Base-by-base conservation (phyloP, 2,797 vertebrate species). In the Leptatherina wallacei region DNA sequence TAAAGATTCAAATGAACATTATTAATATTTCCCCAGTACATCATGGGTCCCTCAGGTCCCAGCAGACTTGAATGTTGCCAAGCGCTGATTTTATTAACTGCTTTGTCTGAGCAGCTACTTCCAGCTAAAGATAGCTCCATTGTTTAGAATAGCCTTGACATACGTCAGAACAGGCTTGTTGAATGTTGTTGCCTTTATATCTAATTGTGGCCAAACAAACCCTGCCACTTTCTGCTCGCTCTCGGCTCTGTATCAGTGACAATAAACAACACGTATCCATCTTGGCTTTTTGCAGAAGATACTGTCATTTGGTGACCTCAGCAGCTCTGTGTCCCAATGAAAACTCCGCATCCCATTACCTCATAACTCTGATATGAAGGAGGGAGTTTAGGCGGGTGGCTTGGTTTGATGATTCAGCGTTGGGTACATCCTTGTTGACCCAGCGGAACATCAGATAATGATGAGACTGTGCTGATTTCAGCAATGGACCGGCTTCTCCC, bases 351-450 rank as follows among this genome's bases (percentile, higher is more conserved):
- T 60, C 40, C 75, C 61, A 69, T 90, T 82, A 88, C 77, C 86
- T 92, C 87, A 91, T 76, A 30, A 71, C 67, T 70, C 57, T 64
- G 83, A 88, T 57, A 81, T 40, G 85, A 72, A 84, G 76, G 85
- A 85, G 83, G 73, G 87, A 71, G 73, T 83, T 83, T 70, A 85
- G 86, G 36, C 70, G 55, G 36, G 65, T 65, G 32, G 78, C 33
- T 11, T 14, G 49, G 71, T 81, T 77, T 85, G 91, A 90, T 92
- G 91, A 93, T 61, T 90, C 89, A 89, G 90, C 84, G 1, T 2
- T 24, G 65, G 54, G 75, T 71, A 71, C 87, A 86, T 91, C 90
- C 85, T 85, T 90, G 91, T 92, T 90, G 86, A 89, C 65, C 82
- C 73, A 85, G 72, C 27, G 75, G 69, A 68, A 71, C 77, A 81